Base-by-base conservation (phyloP, 1,140 invertebrate species). In the Drosophila punjabiensis region DNA sequence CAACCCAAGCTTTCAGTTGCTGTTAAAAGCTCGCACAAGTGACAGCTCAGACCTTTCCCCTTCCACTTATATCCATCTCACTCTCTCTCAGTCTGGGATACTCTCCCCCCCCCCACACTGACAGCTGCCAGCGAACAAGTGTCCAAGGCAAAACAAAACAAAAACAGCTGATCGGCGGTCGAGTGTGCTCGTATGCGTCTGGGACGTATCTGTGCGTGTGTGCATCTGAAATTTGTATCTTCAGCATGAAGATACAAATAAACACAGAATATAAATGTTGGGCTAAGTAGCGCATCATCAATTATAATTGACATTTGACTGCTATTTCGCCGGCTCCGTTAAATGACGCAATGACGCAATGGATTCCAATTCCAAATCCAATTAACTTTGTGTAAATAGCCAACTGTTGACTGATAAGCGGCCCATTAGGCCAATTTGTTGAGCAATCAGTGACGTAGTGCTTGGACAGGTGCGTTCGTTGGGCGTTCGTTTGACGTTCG, bases 131-230 rank as follows among this genome's bases (percentile, higher is more conserved):
- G 28, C 81, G 84, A 87, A 87, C 77, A 89, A 90, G 86, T 82
- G 86, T 73, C 50, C 61, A 90, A 82, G 61, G 70, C 74, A 82
- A 79, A 89, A 70, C 81, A 90, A 90, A 90, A 90, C 86, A 90
- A 85, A 82, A 90, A 76, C 85, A 89, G 67, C 83, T 88, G 85
- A 76, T 90, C 45, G 48, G 33, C 70, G 7, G 13, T 13, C 18
- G 24, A 5, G 18, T 41, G 4, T 18, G 39, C 13, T 32, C 14
- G 35, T 43, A 14, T n/a, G n/a, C 13, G 28, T 56, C 28, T 16
- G n/a, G 10, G 16, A 5, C 10, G 28, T 62, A 39, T 69, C 32
- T 68, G 11, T 53, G 48, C 16, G 48, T 43, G 47, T 41, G 14
- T 45, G 33, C 73, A 39, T 60, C 37, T 59, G 60, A 39, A 48